phyloP scores from a whole-genome alignment of 2,888 invertebrate genomes.

The Oxycera nigricornis region DNA sequence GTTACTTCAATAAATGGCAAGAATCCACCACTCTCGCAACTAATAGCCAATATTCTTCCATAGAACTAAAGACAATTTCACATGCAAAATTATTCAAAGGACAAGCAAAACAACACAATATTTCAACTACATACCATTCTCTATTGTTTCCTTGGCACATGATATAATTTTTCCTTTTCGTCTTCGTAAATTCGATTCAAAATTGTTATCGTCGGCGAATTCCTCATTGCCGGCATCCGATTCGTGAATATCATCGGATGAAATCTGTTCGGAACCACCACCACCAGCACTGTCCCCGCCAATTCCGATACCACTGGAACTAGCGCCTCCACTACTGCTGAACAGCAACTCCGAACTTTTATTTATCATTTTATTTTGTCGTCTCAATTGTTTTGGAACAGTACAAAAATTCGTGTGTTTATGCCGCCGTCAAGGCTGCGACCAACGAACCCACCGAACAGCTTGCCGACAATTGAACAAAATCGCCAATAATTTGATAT shows the following conservation, averaged over 20 bases:
- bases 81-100: background rate
- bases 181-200: conserved; percentile 61
- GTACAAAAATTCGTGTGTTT: too few species aligned
- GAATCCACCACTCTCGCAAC: background rate
- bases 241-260: conserved; percentile 59
- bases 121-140: conserved; percentile 57
- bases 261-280: conserved; percentile 55
- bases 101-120: background rate
- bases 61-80: too few species aligned
- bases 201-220: conserved; percentile 57
- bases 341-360: conserved; percentile 33
- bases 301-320: conserved; percentile 18
- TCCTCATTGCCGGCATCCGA: conserved; percentile 56
- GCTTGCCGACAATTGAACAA: background rate
- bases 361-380: conserved; percentile 32
- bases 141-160: conserved; percentile 63
- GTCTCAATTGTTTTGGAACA: background rate
- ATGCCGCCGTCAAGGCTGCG: background rate
- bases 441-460: background rate
- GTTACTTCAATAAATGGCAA: background rate
- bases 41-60: too few species aligned
- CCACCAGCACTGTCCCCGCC: conserved; percentile 1
- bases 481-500: background rate
- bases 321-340: conserved; percentile 31
- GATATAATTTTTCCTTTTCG: conserved; percentile 63